phyloP scores from a whole-genome alignment of 1,140 invertebrate species.

The Heterodera carotae region DNA sequence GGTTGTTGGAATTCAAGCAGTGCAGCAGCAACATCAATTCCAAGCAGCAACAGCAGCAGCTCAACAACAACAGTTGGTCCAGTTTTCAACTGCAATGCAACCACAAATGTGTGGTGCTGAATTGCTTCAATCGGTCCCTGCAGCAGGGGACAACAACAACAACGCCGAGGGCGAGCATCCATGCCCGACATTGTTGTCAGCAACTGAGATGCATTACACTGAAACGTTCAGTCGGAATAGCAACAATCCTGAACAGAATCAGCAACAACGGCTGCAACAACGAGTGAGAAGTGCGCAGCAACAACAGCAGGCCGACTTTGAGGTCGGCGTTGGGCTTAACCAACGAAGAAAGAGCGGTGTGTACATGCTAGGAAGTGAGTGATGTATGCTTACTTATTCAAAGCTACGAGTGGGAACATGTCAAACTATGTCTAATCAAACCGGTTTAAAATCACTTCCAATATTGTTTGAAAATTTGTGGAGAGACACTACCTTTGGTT shows the following conservation, averaged over 20 bases:
- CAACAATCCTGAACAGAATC: slow-evolving; percentile 15
- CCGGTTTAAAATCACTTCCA: no score
- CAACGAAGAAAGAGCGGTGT: slow-evolving; percentile 48
- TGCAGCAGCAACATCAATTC: neutral
- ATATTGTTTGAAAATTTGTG: no score
- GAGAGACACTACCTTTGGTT: no score
- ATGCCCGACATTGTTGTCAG: slow-evolving; percentile 36
- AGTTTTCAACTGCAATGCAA: slow-evolving; percentile 41
- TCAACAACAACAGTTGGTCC: slow-evolving; percentile 34
- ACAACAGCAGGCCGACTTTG: slow-evolving; percentile 22
- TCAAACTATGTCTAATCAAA: no score
- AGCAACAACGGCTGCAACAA: neutral
- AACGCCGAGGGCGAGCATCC: neutral
- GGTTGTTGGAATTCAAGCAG: neutral
- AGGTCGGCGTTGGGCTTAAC: slow-evolving; percentile 23
- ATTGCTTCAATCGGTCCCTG: neutral
- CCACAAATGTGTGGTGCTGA: neutral
- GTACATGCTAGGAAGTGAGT: slow-evolving; percentile 44
- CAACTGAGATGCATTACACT: slow-evolving; percentile 57
- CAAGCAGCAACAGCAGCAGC: slow-evolving; percentile 14
- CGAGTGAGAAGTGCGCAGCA: slow-evolving; percentile 13
- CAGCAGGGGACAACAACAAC: slow-evolving; percentile 20
- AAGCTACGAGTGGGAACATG: no score
- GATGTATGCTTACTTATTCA: slow-evolving; percentile 10
- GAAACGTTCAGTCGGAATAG: slow-evolving; percentile 36